Evolutionary conservation across 2,888 invertebrate species (phyloP), one percentile per base, ranked within the genome.

Genomic region (Elmis aenea): DNA sequence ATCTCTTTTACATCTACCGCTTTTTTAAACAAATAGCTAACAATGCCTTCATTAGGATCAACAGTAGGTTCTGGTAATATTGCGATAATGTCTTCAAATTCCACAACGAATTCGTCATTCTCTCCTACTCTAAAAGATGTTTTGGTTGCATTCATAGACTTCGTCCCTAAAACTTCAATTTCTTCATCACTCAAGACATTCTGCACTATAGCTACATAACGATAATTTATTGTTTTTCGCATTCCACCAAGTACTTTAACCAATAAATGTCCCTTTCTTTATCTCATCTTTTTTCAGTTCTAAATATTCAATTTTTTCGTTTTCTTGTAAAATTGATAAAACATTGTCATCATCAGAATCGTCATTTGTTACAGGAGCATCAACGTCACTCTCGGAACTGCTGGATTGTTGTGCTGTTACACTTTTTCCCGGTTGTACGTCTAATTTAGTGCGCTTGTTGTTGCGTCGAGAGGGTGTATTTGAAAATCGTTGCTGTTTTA

Each of bases 121-220:
- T 23, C 15, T 8, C 14, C 23, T 18, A 9, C n/a, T 23, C 15
- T 23, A 23, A 31, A 31, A 5, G 15, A 5, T 14, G 22, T 31
- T 31, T 31, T 31, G 2, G 31, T 11, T 13, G 31, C 23, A 11
- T 31, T 15, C 22, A 31, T 23, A 9, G 23, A 23, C 15, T 31
- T 33, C 14, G 26, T 6, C 4, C 33, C 18, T 13, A 33, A 25
- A 13, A 25, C 13, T 3, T 23, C 23, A 23, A 18, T 23, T 18
- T 33, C 25, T 15, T 8, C 10, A 11, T 14, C 18, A 14, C 13
- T 18, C 9, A n/a, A 13, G n/a, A 9, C 13, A 25, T 16, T 8
- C 13, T 33, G 33, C 2, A 33, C 15, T 14, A 34, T 22, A 26
- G 34, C 21, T 13, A 28, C 34, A 34, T 34, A 34, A n/a, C 27